phyloP scores from a whole-genome alignment of 1,140 invertebrate species.

The Arctopsyche grandis region DNA sequence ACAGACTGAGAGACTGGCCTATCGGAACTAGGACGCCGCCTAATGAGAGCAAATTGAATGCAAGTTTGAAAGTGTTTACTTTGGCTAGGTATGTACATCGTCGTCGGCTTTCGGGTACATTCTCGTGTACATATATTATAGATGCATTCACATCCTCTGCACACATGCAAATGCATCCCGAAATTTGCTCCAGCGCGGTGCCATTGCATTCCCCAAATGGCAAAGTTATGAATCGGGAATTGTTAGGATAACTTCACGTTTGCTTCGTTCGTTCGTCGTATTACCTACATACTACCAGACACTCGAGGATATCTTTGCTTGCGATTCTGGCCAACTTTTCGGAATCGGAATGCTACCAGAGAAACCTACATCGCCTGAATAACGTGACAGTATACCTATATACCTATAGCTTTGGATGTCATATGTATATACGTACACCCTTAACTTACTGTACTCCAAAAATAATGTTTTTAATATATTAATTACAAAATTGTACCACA shows the following conservation, averaged over 20 bases:
- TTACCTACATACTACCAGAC: neutral
- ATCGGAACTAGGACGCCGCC: neutral
- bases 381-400: neutral
- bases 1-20: too few relatives aligned
- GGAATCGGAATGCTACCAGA: neutral
- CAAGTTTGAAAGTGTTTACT: slow-evolving; percentile 6
- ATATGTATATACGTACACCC: too few relatives aligned
- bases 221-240: slow-evolving; percentile 52
- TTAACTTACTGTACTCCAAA: too few relatives aligned
- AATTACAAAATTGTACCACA: too few relatives aligned
- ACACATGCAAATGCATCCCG: slow-evolving; percentile 17
- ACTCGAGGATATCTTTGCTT: slow-evolving; percentile 2
- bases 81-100: neutral
- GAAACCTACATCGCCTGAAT: neutral
- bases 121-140: neutral
- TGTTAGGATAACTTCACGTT: slow-evolving; percentile 52
- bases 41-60: slow-evolving; percentile 4
- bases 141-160: too few relatives aligned
- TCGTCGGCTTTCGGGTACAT: slow-evolving; percentile 7
- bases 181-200: neutral
- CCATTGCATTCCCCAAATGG: slow-evolving; percentile 40
- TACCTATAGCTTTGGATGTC: too few relatives aligned
- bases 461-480: too few relatives aligned
- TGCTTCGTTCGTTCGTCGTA: slow-evolving; percentile 17
- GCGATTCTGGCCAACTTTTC: neutral